These are phyloP conservation scores for Brevipalpus yothersi DNA, from an alignment of 1,140 invertebrate genomes.

Conservation along the genomic window DNA sequence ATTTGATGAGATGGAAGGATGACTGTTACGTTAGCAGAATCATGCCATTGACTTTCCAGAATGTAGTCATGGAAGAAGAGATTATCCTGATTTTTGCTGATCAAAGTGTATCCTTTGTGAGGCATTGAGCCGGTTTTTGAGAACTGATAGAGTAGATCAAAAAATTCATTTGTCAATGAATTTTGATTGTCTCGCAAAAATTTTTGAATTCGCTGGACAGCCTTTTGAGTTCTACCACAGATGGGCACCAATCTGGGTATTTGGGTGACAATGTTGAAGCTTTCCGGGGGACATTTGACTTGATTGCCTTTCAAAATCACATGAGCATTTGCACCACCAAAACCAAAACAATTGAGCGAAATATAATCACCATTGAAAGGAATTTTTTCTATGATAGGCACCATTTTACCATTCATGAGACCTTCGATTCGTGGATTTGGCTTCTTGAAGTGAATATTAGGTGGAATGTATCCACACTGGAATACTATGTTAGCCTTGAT, in stretches of 20 bases:
- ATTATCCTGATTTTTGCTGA: not conserved
- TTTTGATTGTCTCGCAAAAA: not conserved
- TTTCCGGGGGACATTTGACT: not conserved
- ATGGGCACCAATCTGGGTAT: not conserved
- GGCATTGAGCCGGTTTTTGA: not conserved
- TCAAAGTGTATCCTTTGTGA: not conserved
- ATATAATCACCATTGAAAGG: constrained; percentile 52
- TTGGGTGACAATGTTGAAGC: not conserved
- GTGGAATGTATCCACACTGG: constrained; percentile 23
- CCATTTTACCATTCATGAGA: constrained; percentile 44
- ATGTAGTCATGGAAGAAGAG: not conserved
- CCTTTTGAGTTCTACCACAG: not conserved
- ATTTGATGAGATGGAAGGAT: not conserved
- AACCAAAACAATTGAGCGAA: constrained; percentile 84
- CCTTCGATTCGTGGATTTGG: constrained; percentile 27
- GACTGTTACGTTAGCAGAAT: not conserved
- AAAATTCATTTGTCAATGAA: not conserved
- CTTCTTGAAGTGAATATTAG: constrained; percentile 26
- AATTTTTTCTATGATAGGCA: constrained; percentile 24
- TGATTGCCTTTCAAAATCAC: constrained; percentile 35
- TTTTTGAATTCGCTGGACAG: not conserved
- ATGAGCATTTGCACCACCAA: constrained; percentile 93
- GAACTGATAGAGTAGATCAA: not conserved
- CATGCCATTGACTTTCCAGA: not conserved
- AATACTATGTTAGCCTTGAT: constrained; percentile 25